These are phyloP conservation scores for Dryas iulia DNA, from an alignment of 1,140 invertebrate species.

Conservation along the genomic window DNA sequence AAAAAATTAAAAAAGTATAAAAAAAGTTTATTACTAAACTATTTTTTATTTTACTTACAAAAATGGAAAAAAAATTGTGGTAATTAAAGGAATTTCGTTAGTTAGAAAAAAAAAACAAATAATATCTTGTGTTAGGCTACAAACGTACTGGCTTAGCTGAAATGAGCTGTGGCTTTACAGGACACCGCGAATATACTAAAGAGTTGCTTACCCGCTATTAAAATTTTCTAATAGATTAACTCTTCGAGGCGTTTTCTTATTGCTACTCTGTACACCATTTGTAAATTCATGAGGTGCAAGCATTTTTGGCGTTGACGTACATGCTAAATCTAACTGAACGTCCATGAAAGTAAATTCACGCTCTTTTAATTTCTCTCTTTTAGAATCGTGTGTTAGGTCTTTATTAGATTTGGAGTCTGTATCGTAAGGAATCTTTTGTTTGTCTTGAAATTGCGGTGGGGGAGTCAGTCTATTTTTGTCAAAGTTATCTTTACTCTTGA, in stretches of 20 bases:
- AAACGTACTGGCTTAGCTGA: too few relatives aligned
- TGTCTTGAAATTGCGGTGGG: constrained; percentile 74
- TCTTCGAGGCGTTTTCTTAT: constrained; percentile 54
- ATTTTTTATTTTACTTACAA: too few relatives aligned
- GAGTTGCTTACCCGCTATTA: constrained; percentile 59
- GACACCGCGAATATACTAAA: too few relatives aligned
- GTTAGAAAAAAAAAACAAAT: too few relatives aligned
- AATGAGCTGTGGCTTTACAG: too few relatives aligned
- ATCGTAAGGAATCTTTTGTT: constrained; percentile 63
- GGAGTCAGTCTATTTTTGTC: constrained; percentile 65
- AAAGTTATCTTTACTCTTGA: constrained; percentile 52
- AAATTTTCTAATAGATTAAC: constrained; percentile 66
- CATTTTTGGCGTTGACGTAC: constrained; percentile 78
- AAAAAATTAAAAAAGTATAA: too few relatives aligned
- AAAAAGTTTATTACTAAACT: too few relatives aligned
- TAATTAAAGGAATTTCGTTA: too few relatives aligned
- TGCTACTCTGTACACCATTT: constrained; percentile 47
- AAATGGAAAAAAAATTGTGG: too few relatives aligned
- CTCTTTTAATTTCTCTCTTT: constrained; percentile 75
- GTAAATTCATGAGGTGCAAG: constrained; percentile 66
- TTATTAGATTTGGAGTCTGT: constrained; percentile 59
- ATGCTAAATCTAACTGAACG: constrained; percentile 69
- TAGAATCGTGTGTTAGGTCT: constrained; percentile 66
- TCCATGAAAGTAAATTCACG: constrained; percentile 66
- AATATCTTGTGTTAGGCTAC: too few relatives aligned